Conservation (phyloP, 2,888 invertebrate genomes). For the Plagiodera versicolora region DNA sequence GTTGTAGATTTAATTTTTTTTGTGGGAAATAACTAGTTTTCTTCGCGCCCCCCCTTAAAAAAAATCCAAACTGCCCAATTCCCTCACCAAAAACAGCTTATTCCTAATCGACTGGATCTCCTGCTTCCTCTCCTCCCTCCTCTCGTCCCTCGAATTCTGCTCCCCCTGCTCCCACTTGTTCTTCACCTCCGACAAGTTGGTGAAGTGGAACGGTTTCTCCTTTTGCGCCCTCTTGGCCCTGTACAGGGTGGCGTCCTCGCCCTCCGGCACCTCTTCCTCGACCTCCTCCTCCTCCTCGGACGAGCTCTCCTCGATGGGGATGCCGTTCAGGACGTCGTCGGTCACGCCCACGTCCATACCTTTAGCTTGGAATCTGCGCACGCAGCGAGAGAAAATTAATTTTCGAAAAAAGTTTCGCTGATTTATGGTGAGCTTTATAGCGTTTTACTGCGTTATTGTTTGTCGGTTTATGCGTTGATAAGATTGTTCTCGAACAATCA, state of each 20-base stretch:
- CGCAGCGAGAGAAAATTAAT: slow-evolving; percentile 1
- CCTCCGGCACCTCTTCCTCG: slow-evolving; percentile 55
- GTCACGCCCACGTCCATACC: slow-evolving; percentile 80
- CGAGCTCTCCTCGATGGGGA: slow-evolving; percentile 70
- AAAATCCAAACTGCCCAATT: background rate
- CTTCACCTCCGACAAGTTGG: slow-evolving; percentile 83
- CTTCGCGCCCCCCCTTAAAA: background rate
- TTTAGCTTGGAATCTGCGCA: slow-evolving; percentile 77
- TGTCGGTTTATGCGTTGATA: background rate
- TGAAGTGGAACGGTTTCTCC: slow-evolving; percentile 78
- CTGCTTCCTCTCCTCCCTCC: slow-evolving; percentile 82
- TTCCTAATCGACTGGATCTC: slow-evolving; percentile 87
- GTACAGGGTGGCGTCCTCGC: slow-evolving; percentile 58
- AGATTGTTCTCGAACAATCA: background rate
- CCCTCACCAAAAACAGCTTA: slow-evolving; percentile 73
- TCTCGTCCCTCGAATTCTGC: slow-evolving; percentile 61
- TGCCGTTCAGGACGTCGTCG: slow-evolving; percentile 74
- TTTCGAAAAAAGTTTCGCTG: background rate
- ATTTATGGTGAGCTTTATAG: background rate
- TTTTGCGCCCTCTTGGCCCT: slow-evolving; percentile 60
- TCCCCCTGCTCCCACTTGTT: slow-evolving; percentile 77
- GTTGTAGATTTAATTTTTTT: no score
- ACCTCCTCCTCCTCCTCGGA: slow-evolving; percentile 71
- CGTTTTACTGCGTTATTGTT: background rate
- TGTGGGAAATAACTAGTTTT: no score